These are phyloP conservation scores for Paralichthys olivaceus DNA, from an alignment of 2,113 vertebrate genomes.

Conservation along the genomic window DNA sequence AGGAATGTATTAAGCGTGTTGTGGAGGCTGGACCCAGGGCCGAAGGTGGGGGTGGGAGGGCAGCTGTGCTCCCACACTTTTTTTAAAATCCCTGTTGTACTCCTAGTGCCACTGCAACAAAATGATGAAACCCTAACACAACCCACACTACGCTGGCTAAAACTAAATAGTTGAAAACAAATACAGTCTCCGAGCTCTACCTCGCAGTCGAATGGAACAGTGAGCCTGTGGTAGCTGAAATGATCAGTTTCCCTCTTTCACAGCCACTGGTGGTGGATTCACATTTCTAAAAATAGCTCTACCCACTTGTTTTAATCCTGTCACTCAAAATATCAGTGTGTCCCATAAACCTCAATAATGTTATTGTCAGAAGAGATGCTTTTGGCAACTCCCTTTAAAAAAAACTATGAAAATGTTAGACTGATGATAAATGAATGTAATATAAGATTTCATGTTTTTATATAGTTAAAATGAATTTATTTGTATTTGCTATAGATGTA, in stretches of 20 bases:
- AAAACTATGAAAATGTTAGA: neutral
- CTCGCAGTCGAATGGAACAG: conserved; percentile 42
- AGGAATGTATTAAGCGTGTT: neutral
- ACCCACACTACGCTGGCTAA: conserved; percentile 36
- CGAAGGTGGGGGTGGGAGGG: too few species aligned
- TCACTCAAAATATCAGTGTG: conserved; percentile 65
- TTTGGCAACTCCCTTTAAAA: conserved; percentile 33
- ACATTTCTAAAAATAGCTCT: conserved; percentile 50
- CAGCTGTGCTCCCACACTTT: too few species aligned
- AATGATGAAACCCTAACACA: conserved; percentile 27
- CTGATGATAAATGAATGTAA: conserved; percentile 6
- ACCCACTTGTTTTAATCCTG: conserved; percentile 56
- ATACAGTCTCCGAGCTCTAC: conserved; percentile 33
- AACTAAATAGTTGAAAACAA: conserved; percentile 46
- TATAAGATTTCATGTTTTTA: neutral
- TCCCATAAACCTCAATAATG: conserved; percentile 71
- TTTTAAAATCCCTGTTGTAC: neutral
- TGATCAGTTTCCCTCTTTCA: conserved; percentile 48
- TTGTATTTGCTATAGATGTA: neutral
- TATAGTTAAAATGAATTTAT: neutral
- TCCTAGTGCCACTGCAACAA: conserved; percentile 25
- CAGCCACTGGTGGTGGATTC: conserved; percentile 54
- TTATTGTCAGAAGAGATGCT: conserved; percentile 61
- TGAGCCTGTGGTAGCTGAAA: conserved; percentile 33
- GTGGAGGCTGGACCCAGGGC: neutral